Evolutionary conservation across 2,797 vertebrate genomes (phyloP).

Genomic region (Cephalopachus bancanus): DNA sequence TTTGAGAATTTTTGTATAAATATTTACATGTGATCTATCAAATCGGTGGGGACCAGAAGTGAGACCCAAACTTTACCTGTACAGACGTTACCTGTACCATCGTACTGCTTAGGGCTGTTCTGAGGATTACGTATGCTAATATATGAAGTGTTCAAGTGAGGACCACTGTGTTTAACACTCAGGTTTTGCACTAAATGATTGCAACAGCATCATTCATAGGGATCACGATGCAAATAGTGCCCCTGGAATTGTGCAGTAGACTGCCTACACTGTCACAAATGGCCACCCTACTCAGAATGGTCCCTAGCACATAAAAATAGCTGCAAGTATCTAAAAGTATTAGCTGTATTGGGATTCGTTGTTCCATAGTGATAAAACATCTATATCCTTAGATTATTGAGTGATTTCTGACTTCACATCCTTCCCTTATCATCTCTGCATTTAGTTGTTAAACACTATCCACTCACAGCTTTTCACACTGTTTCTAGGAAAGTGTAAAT

Average conservation of each 20-base stretch:
- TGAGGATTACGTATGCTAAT: neutral
- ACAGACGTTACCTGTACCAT: too few relatives aligned
- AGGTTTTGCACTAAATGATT: neutral
- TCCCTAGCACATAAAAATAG: neutral
- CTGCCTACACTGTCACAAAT: neutral
- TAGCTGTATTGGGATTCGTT: neutral
- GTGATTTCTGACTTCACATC: neutral
- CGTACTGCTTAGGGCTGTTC: neutral
- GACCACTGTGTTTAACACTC: neutral
- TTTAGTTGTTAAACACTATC: neutral
- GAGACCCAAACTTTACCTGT: too few relatives aligned
- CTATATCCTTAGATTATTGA: neutral
- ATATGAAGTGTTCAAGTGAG: neutral
- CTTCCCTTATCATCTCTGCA: neutral
- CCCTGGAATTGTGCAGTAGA: neutral
- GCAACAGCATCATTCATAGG: neutral
- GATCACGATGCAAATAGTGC: neutral
- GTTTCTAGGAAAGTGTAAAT: neutral
- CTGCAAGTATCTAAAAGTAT: neutral
- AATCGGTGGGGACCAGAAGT: too few relatives aligned
- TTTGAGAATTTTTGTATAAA: too few relatives aligned
- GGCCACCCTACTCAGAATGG: neutral
- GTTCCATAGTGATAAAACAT: neutral
- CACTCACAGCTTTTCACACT: neutral
- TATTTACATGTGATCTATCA: too few relatives aligned